Conservation (phyloP, 2,113 vertebrate species). For the Pterocles burchelli region DNA sequence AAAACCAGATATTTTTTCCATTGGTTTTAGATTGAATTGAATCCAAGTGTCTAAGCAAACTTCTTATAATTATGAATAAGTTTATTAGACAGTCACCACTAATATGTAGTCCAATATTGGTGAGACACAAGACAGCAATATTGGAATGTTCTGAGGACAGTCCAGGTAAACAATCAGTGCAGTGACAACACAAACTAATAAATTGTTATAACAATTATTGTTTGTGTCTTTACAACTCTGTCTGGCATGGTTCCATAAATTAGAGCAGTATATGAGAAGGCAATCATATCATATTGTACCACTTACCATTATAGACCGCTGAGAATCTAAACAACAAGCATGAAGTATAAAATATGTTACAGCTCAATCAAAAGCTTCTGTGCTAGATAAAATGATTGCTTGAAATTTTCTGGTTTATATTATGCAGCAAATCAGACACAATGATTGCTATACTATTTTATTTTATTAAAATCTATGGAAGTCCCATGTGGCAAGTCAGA, state of each 20-base stretch:
- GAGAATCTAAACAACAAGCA: not conserved
- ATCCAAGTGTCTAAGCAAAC: not conserved
- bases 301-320: not conserved
- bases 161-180: not conserved
- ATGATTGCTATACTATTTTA: not conserved
- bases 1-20: not conserved
- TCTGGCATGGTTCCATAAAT: not conserved
- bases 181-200: not conserved
- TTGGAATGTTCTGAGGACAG: not conserved
- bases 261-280: not conserved
- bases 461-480: not conserved
- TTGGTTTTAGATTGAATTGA: not conserved
- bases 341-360: not conserved
- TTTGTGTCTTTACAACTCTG: not conserved
- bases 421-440: not conserved
- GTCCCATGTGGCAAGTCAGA: not conserved
- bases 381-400: not conserved
- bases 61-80: not conserved
- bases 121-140: not conserved
- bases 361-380: slow-evolving; percentile 6
- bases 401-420: slow-evolving; percentile 1
- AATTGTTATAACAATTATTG: not conserved
- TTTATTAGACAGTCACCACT: not conserved
- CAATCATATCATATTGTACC: not conserved
- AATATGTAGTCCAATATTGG: not conserved